phyloP scores from a whole-genome alignment of 2,113 vertebrate species.

The Gobius niger region DNA sequence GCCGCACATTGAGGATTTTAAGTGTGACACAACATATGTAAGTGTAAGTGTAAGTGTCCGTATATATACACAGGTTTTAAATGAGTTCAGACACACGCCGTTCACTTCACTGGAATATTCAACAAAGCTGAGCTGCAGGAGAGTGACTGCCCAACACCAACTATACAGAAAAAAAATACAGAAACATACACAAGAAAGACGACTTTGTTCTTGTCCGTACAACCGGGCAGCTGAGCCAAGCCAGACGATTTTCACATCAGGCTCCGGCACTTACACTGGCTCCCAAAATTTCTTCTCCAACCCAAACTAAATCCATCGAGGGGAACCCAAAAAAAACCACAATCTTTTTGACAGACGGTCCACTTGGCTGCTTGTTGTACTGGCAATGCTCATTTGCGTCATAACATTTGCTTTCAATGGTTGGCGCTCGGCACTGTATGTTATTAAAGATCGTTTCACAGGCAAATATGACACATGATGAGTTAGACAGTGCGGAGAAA shows the following conservation, averaged over 20 bases:
- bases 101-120: too few relatives aligned
- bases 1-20: too few relatives aligned
- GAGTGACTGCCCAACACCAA: too few relatives aligned
- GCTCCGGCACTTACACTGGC: slow-evolving; percentile 15
- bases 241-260: slow-evolving; percentile 24
- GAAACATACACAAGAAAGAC: slow-evolving; percentile 19
- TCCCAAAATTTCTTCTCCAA: slow-evolving; percentile 28
- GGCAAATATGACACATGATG: slow-evolving; percentile 63
- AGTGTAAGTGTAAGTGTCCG: too few relatives aligned
- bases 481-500: slow-evolving; percentile 60
- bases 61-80: too few relatives aligned
- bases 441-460: slow-evolving; percentile 63
- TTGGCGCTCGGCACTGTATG: slow-evolving; percentile 52
- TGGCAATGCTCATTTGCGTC: slow-evolving; percentile 57
- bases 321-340: slow-evolving; percentile 13
- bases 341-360: slow-evolving; percentile 55
- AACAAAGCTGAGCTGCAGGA: too few relatives aligned
- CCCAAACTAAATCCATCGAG: slow-evolving; percentile 33
- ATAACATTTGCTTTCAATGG: slow-evolving; percentile 62
- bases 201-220: slow-evolving; percentile 31
- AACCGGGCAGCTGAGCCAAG: slow-evolving; percentile 4
- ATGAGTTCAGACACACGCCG: too few relatives aligned
- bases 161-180: too few relatives aligned
- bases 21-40: too few relatives aligned
- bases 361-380: slow-evolving; percentile 40